phyloP scores from a whole-genome alignment of 2,113 vertebrate genomes.

The Chionis minor region DNA sequence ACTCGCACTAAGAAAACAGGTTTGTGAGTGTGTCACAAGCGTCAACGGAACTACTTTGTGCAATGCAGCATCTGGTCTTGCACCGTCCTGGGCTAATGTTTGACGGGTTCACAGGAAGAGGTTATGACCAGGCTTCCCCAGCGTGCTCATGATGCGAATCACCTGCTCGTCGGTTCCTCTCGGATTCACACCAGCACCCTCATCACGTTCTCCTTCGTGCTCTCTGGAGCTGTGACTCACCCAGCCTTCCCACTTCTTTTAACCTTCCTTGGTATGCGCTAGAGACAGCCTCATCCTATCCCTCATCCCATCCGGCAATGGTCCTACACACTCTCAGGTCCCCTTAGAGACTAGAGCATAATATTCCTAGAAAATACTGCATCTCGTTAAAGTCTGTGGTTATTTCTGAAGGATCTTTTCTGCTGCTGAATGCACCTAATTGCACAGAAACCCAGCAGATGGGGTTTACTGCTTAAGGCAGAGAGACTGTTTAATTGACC shows the following conservation, averaged over 20 bases:
- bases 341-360: background rate
- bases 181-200: background rate
- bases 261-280: background rate
- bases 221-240: background rate
- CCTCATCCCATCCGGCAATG: rapidly evolving
- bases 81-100: rapidly evolving
- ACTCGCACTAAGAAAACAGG: background rate
- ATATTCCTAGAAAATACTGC: background rate
- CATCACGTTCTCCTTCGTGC: rapidly evolving
- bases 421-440: background rate
- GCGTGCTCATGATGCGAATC: rapidly evolving
- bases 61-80: background rate
- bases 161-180: background rate
- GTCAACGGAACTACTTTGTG: background rate
- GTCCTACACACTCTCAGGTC: background rate
- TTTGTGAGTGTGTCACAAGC: background rate
- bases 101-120: background rate
- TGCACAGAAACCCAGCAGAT: background rate
- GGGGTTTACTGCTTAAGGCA: background rate
- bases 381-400: background rate
- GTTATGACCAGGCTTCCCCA: background rate
- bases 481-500: background rate
- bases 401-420: background rate
- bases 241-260: background rate
- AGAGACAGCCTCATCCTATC: rapidly evolving